phyloP scores from a whole-genome alignment of 64 coral and sea anemone genomes.

The Orbicella faveolata region DNA sequence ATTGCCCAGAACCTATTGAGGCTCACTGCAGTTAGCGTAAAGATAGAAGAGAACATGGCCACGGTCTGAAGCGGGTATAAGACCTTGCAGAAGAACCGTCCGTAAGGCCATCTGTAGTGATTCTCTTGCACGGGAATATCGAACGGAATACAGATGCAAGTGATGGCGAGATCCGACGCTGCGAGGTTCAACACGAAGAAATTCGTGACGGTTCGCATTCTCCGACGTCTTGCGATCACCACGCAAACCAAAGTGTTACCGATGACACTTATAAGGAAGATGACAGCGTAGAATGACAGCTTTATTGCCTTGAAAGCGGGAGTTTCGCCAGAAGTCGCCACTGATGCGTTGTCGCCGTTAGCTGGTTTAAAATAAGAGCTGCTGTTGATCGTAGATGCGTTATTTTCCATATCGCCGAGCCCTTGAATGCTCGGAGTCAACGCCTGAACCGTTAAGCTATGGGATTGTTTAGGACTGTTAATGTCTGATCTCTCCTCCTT shows the following conservation, averaged over 20 bases:
- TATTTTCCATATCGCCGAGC: not conserved
- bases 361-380: not conserved
- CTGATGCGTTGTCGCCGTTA: not conserved
- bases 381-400: not conserved
- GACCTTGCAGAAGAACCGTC: constrained; percentile 70
- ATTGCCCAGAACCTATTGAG: constrained; percentile 92
- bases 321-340: constrained; percentile 35
- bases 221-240: constrained; percentile 69
- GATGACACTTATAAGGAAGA: constrained; percentile 86
- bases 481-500: too few species aligned
- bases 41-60: constrained; percentile 84
- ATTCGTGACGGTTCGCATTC: constrained; percentile 97
- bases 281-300: constrained; percentile 69
- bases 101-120: constrained; percentile 83
- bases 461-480: too few species aligned
- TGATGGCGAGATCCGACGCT: constrained; percentile 84
- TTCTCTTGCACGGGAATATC: constrained; percentile 95
- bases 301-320: constrained; percentile 76
- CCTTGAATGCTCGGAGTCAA: not conserved
- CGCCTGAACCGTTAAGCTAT: not conserved
- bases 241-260: constrained; percentile 87
- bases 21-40: constrained; percentile 88
- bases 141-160: constrained; percentile 91
- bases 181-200: constrained; percentile 95
- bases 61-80: constrained; percentile 92